Conservation (phyloP, 23 tunicate species). For the Clavelina lepadiformis region DNA sequence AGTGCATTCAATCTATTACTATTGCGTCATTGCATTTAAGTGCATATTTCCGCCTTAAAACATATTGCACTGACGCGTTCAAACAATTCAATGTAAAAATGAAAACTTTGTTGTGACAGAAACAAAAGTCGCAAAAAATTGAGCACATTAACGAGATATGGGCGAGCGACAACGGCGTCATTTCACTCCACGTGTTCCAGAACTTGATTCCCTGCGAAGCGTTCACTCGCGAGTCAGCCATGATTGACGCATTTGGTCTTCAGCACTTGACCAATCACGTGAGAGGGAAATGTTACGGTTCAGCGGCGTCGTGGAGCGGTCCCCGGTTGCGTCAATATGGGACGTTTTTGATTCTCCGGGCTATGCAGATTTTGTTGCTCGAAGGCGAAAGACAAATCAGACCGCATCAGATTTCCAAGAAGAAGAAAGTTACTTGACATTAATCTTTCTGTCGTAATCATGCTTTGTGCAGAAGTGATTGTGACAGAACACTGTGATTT, state of each 20-base stretch:
- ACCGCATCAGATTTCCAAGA: slow-evolving; percentile 25
- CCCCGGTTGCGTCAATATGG: slow-evolving; percentile 56
- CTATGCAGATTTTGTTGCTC: slow-evolving; percentile 66
- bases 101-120: too few species aligned
- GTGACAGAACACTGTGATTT: too few species aligned
- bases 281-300: slow-evolving; percentile 72
- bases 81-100: too few species aligned
- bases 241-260: slow-evolving; percentile 90
- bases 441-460: too few species aligned
- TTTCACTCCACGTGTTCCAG: slow-evolving; percentile 78
- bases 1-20: too few species aligned
- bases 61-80: too few species aligned
- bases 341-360: slow-evolving; percentile 38
- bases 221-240: slow-evolving; percentile 83
- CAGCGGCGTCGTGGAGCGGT: slow-evolving; percentile 48
- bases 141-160: slow-evolving; percentile 78
- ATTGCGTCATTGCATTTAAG: too few species aligned
- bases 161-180: slow-evolving; percentile 55
- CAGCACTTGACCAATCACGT: slow-evolving; percentile 63
- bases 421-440: too few species aligned
- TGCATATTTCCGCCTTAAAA: too few species aligned
- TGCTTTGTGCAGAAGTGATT: too few species aligned
- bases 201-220: slow-evolving; percentile 77
- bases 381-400: slow-evolving; percentile 91
- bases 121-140: slow-evolving; percentile 44